A percentile compares a stretch with the other conserved stretches of the same genome.
phyloP scores from a whole-genome alignment of 1,140 invertebrate species.

The Orussus abietinus region DNA sequence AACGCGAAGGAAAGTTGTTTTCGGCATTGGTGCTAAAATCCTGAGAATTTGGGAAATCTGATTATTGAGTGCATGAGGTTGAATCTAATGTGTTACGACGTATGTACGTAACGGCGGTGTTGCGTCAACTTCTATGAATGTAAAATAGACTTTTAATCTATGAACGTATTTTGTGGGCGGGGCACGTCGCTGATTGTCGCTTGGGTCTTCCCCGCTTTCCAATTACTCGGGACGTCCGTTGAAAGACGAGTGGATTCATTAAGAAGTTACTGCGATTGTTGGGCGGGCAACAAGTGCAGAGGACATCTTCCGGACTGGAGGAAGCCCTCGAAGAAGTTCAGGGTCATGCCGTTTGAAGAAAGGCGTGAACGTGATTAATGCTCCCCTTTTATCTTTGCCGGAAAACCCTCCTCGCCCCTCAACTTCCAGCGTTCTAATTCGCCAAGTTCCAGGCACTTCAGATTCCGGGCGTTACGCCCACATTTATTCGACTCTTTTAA shows the following conservation, averaged over 20 bases:
- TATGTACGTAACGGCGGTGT: no score
- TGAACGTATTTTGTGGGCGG: no score
- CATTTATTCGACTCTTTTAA: constrained; percentile 35
- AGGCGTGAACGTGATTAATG: constrained; percentile 38
- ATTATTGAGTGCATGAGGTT: no score
- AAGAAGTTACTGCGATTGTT: constrained; percentile 24
- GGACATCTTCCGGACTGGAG: constrained; percentile 1
- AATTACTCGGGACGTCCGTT: neutral
- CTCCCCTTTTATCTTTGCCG: constrained; percentile 7
- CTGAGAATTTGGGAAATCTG: no score
- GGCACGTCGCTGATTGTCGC: no score
- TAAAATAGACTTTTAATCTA: no score
- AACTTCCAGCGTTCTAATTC: constrained; percentile 11
- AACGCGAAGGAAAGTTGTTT: no score
- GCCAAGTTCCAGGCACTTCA: constrained; percentile 19
- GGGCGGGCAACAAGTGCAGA: neutral
- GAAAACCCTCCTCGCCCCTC: constrained; percentile 7
- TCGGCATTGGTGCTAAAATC: no score
- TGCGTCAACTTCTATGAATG: no score
- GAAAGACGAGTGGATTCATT: constrained; percentile 18
- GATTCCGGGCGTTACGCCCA: constrained; percentile 29
- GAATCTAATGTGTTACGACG: no score
- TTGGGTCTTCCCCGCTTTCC: constrained; percentile 9
- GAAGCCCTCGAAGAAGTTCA: constrained; percentile 9
- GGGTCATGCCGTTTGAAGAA: constrained; percentile 13